phyloP scores from a whole-genome alignment of 2,113 vertebrate species.

The Tauraco erythrolophus region DNA sequence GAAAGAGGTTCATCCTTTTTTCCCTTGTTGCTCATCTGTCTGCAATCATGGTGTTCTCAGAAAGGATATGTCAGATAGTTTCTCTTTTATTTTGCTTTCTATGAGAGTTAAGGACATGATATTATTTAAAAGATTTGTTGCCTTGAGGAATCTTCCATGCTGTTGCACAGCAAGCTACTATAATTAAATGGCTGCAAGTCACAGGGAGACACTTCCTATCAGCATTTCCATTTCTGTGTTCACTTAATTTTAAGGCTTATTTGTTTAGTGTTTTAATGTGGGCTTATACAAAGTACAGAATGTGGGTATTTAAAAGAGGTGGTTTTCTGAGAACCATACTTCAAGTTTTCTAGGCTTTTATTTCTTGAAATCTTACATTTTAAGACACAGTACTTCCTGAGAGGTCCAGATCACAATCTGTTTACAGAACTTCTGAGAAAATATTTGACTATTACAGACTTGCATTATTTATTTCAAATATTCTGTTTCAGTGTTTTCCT shows the following conservation, averaged over 20 bases:
- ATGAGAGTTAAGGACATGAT: background rate
- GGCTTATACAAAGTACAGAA: background rate
- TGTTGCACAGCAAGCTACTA: background rate
- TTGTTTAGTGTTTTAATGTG: background rate
- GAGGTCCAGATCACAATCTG: background rate
- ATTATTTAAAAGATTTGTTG: background rate
- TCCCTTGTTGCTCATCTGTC: background rate
- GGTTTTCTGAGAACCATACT: background rate
- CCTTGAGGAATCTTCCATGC: background rate
- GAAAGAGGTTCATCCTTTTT: background rate
- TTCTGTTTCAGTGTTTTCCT: background rate
- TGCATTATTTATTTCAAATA: background rate
- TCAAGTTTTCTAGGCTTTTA: background rate
- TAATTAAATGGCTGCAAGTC: background rate
- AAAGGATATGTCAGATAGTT: background rate
- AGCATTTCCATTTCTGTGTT: background rate
- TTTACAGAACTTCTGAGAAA: background rate
- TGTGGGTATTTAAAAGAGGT: background rate
- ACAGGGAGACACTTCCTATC: background rate
- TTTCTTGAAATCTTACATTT: background rate
- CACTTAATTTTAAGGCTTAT: background rate
- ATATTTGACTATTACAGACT: background rate
- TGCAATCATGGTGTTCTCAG: background rate
- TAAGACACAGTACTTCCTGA: background rate
- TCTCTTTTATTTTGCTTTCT: conserved; percentile 1